Base-by-base conservation (phyloP, 2,113 vertebrate genomes). In the Diadophis punctatus region DNA sequence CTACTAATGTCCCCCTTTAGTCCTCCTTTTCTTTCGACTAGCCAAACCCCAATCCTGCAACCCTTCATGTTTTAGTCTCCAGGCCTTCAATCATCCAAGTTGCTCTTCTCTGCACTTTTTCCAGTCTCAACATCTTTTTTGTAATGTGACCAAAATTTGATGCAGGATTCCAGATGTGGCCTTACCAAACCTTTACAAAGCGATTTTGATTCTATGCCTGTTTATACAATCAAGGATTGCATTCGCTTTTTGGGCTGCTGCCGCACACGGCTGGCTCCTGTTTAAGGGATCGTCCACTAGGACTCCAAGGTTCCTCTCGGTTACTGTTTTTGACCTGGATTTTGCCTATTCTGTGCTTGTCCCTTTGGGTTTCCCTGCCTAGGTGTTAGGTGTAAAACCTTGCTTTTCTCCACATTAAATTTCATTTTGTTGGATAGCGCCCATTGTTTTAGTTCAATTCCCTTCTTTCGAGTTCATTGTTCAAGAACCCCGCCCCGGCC, bases 41-140 rank as follows among this genome's bases (percentile, higher is more conserved):
- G 4, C n/a, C n/a, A n/a, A n/a, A n/a, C n/a, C 4, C 60, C 1
- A 4, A 4, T 14, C 60, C 60, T 0, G 1, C 58, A 3, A 10
- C 58, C 1, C 9, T 60, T 60, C 27, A 1, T 4, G 58, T 12
- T 60, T 60, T 30, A 27, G 10, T 4, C 10, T 30, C 10, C 58
- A 12, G 58, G 58, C 58, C 58, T 60, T 30, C 0, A 11, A 63
- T 63, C 60, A 0, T 12, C 27, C 30, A 5, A 4, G 27, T 30
- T 63, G 27, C 60, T 12, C 27, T n/a, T 60, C 60, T 63, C 11
- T 63, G 27, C 27, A 2, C 3, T 12, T 27, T 30, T 4, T 1
- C 60, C 11, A 12, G 27, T 14, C 60, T 63, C 10, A 30, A 12
- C 58, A 12, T 63, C 27, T 12, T 63, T 63, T 12, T 12, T 63